A percentile compares a stretch with the other conserved stretches of the same genome.
Conservation (phyloP, 2,888 invertebrate genomes). For the Drosophila formosana region DNA sequence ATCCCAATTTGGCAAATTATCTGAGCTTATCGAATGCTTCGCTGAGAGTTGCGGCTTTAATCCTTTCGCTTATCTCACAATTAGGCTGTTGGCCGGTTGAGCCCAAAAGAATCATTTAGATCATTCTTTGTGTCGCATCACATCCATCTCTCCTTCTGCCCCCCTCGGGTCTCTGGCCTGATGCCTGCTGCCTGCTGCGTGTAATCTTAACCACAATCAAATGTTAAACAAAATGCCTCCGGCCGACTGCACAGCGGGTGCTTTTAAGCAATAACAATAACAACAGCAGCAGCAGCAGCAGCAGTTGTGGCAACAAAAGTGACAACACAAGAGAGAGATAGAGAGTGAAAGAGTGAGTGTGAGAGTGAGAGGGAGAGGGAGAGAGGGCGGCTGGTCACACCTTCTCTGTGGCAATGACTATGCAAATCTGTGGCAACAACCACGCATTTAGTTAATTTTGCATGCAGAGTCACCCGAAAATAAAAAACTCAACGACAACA, state of each 20-base stretch:
- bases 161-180: not conserved
- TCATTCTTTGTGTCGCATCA: not conserved
- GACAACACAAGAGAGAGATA: constrained; percentile 38
- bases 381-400: constrained; percentile 65
- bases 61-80: not conserved
- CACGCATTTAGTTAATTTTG: constrained; percentile 68
- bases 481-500: constrained; percentile 54
- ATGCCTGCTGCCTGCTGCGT: constrained; percentile 53
- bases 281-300: constrained; percentile 11
- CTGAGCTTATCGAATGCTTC: not conserved
- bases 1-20: not conserved
- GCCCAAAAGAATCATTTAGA: constrained; percentile 18
- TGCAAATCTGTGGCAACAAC: constrained; percentile 50
- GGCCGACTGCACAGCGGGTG: constrained; percentile 55
- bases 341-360: constrained; percentile 7
- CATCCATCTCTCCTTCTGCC: not conserved
- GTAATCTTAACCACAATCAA: constrained; percentile 72
- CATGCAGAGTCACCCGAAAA: constrained; percentile 47
- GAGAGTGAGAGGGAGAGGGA: constrained; percentile 20
- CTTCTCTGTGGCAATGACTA: constrained; percentile 62
- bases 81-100: not conserved
- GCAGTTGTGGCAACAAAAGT: constrained; percentile 22
- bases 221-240: constrained; percentile 74
- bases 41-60: not conserved
- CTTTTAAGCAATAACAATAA: constrained; percentile 52